Base-by-base conservation (phyloP, 2,888 invertebrate genomes). In the Leucophenga montana region DNA sequence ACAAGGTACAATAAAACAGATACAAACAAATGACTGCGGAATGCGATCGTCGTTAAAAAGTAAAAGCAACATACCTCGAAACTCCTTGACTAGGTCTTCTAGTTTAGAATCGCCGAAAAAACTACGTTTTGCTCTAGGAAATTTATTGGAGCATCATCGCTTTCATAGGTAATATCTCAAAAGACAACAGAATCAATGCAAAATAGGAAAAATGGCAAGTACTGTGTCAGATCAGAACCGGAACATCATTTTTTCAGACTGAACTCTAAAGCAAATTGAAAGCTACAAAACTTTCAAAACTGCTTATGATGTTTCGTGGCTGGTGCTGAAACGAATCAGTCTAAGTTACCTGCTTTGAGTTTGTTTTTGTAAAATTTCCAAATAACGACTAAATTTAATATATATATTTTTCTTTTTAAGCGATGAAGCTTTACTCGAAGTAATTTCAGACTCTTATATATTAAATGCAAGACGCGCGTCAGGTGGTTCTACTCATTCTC, bases 31-130 rank as follows among this genome's bases (percentile, higher is more conserved):
- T 31, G 84, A 79, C 54, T 85, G 86, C 14, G 88, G 89, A 3
- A 92, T 92, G 0, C 90, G 93, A 27, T 93, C 93, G 73, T 95
- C 95, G 0, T 87, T 95, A 53, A 95, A 95, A 84, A 71, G 62
- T 53, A 64, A 64, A 48, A 22, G 27, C 48, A 91, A 91, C 73
- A 90, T 92, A 83, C 91, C 89, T 82, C 90, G 85, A 85, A 86
- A 85, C 71, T 92, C 87, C 82, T 89, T 89, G 84, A 91, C 89
- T 79, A 91, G 95, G 70, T 95, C 95, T 77, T 93, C 94, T 77
- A 95, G 95, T 86, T 91, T 94, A 82, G 95, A 95, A 88, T 95
- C 95, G 73, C 95, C 95, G 65, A 95, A 95, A 87, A 93, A 94
- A 79, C 89, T 95, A 71, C 90, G 95, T 72, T 95, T 95, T 84